These are phyloP conservation scores for Fragum fragum DNA, from an alignment of 2,888 invertebrate species.

Conservation along the genomic window DNA sequence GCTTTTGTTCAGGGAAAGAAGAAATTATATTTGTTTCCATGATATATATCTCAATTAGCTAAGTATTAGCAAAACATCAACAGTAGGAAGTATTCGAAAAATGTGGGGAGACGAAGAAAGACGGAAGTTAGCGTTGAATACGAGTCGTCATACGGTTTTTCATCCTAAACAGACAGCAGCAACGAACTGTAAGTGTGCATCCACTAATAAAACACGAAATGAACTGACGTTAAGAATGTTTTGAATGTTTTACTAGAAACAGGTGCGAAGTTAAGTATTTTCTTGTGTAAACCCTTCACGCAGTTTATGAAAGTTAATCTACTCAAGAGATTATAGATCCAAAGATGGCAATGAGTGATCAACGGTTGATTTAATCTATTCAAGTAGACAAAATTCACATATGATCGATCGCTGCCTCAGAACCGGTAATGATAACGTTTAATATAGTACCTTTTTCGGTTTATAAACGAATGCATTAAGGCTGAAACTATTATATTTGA, in stretches of 20 bases:
- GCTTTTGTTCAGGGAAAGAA: not conserved
- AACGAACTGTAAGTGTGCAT: conserved; percentile 25
- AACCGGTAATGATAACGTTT: no score
- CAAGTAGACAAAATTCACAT: no score
- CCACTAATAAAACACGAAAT: conserved; percentile 21
- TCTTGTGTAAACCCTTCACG: conserved; percentile 5
- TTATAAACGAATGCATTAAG: no score
- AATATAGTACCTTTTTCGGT: no score
- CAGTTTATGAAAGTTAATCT: not conserved
- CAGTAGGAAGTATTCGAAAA: not conserved
- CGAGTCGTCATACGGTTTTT: conserved; percentile 17
- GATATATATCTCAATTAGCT: conserved; percentile 16
- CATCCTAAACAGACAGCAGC: conserved; percentile 7
- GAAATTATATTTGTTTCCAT: not conserved
- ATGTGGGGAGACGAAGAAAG: conserved; percentile 11
- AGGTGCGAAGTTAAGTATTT: conserved; percentile 3
- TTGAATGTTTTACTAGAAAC: conserved; percentile 32
- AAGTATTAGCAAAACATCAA: not conserved
- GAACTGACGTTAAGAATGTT: conserved; percentile 26
- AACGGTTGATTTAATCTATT: no score
- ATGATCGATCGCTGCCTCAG: no score
- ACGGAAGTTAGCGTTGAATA: conserved; percentile 11
- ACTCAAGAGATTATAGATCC: no score
- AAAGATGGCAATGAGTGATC: no score
- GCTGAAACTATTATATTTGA: no score